Conservation (phyloP, 2,888 invertebrate species). For the Thereva nobilitata region DNA sequence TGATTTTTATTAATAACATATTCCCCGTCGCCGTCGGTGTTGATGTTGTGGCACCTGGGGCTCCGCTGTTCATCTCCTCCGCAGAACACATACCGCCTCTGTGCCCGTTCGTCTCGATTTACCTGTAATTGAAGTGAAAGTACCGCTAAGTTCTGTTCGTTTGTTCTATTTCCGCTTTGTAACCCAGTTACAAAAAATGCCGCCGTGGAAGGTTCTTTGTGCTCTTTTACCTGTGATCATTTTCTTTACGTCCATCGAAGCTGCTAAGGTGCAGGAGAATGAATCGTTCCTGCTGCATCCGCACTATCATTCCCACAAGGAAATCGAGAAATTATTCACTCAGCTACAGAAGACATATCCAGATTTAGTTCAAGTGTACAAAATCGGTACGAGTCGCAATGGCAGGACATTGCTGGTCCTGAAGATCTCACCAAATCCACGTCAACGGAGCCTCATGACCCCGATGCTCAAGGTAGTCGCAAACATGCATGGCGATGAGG, state of each 20-base stretch:
- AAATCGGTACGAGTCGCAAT: conserved; percentile 83
- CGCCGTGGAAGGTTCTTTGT: no score
- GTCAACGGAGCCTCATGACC: conserved; percentile 62
- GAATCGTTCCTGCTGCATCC: conserved; percentile 65
- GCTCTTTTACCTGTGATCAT: not conserved
- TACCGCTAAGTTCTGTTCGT: no score
- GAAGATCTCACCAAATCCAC: conserved; percentile 76
- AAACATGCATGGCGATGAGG: conserved; percentile 97
- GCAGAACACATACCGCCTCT: no score
- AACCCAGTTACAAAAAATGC: no score
- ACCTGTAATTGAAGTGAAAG: no score
- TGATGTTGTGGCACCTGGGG: no score
- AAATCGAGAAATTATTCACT: conserved; percentile 68
- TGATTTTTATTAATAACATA: no score
- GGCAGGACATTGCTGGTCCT: conserved; percentile 72
- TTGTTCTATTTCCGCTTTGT: no score
- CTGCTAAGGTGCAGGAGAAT: conserved; percentile 49
- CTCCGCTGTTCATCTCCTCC: no score
- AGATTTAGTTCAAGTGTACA: conserved; percentile 69
- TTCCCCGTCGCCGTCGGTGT: no score
- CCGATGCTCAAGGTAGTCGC: conserved; percentile 94
- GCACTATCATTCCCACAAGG: conserved; percentile 72
- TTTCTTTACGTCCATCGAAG: not conserved
- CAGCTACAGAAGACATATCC: conserved; percentile 69
- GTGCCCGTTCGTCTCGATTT: no score